Percentiles rank a stretch among this genome's conserved stretches.
These are phyloP conservation scores for Coracias cyanogaster DNA, from an alignment of 2,797 vertebrate genomes.

Conservation along the genomic window DNA sequence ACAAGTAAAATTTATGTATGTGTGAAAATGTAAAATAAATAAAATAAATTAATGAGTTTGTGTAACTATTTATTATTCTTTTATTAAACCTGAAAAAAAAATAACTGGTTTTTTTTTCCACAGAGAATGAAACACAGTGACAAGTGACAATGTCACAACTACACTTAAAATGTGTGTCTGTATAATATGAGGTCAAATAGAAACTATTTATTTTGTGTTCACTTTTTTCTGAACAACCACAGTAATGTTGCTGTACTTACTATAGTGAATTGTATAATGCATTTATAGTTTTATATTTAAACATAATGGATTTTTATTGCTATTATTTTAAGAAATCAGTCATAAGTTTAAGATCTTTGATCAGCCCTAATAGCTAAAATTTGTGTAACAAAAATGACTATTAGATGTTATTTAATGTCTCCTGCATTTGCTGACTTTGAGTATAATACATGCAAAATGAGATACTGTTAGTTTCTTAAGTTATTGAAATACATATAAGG, in stretches of 20 bases:
- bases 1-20: not conserved
- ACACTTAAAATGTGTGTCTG: not conserved
- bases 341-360: not conserved
- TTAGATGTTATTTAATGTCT: not conserved
- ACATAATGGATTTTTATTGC: not conserved
- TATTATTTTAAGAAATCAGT: not conserved
- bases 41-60: not conserved
- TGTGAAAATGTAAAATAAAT: not conserved
- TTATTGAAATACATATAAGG: not conserved
- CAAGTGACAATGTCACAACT: not conserved
- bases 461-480: not conserved
- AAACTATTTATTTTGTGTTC: not conserved
- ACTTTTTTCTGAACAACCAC: not conserved
- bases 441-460: not conserved
- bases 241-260: not conserved
- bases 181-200: not conserved
- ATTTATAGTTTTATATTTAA: not conserved
- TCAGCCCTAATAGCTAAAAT: not conserved
- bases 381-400: not conserved
- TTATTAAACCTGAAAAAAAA: not conserved
- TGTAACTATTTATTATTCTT: not conserved
- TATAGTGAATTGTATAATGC: not conserved
- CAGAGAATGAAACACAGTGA: not conserved
- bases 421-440: not conserved
- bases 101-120: not conserved